Base-by-base conservation (phyloP, 2,797 vertebrate genomes). In the Neosalanx taihuensis region DNA sequence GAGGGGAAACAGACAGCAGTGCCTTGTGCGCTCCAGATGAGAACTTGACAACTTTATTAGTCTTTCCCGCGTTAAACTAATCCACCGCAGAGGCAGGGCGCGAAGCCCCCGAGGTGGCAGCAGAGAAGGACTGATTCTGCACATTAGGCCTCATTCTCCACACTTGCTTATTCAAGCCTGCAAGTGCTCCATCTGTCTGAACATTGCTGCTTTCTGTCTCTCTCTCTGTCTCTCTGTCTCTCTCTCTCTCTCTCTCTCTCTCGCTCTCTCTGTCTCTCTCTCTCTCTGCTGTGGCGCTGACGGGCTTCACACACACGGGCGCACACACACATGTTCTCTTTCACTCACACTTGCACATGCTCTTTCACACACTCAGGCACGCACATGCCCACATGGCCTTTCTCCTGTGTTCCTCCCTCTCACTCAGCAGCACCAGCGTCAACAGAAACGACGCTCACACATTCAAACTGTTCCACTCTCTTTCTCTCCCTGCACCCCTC, bases 21-120 rank as follows among this genome's bases (percentile, higher is more conserved):
- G 30, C 77, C 75, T 82, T 74, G 79, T 88, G 86, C 70, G 73
- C 79, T 84, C 85, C 88, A 86, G 86, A 89, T 89, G 89, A 86
- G 85, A 72, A 79, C 82, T 77, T 87, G 86, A 90, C 85, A 81
- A 83, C 82, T 90, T 85, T 90, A 89, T 91, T 87, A 89, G 85
- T 77, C 72, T 37, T 78, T 84, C 73, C 64, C 71, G 80, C 88
- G 86, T 86, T 84, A 85, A 90, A 85, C 84, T 85, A 82, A 82
- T 73, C 75, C 76, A n/a, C 70, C 70, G 67, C 69, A 70, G 74
- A 69, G 68, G 67, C 81, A 79, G 69, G 78, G n/a, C 37, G 80
- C 75, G 68, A 85, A 71, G 83, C 87, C 82, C 83, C 83, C 29
- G 84, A 85, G 86, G 83, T 78, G 81, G 75, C 67, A 82, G 80